Evolutionary conservation across 2,888 invertebrate species (phyloP).

Genomic region (Ochropleura plecta): DNA sequence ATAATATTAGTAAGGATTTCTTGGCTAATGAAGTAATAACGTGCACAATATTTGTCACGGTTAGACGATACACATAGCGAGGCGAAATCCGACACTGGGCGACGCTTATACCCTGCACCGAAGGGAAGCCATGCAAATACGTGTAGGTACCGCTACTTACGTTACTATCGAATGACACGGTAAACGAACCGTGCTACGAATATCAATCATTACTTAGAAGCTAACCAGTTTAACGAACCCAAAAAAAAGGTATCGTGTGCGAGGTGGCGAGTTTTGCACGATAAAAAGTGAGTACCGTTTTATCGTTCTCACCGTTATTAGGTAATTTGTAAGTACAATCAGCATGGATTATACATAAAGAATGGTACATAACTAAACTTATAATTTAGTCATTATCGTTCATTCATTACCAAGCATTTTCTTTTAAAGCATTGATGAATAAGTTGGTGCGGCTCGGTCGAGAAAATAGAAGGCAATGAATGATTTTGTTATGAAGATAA

Average conservation of each 20-base stretch:
- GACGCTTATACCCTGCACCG: slow-evolving; percentile 19
- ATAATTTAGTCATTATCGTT: background rate
- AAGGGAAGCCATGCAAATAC: slow-evolving; percentile 59
- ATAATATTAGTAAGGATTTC: slow-evolving; percentile 11
- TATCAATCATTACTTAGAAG: slow-evolving; percentile 39
- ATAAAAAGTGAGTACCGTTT: slow-evolving; percentile 47
- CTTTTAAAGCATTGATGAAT: background rate
- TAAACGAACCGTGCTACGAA: slow-evolving; percentile 38
- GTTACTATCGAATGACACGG: slow-evolving; percentile 28
- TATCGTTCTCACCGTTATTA: slow-evolving; percentile 8
- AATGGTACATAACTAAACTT: background rate
- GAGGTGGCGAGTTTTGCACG: slow-evolving; percentile 41
- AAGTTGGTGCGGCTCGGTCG: background rate
- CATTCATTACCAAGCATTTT: background rate
- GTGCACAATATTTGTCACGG: background rate
- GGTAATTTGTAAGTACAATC: background rate
- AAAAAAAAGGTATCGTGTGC: slow-evolving; percentile 49
- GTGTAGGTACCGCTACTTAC: slow-evolving; percentile 35
- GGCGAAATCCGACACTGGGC: slow-evolving; percentile 51
- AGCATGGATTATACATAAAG: background rate
- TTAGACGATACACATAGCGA: slow-evolving; percentile 16
- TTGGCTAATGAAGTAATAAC: slow-evolving; percentile 1
- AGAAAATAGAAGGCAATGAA: background rate
- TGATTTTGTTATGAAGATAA: slow-evolving; percentile 18
- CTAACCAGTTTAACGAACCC: slow-evolving; percentile 58